A percentile compares a stretch with the other conserved stretches of the same genome.
These are phyloP conservation scores for Helarctos malayanus DNA, from an alignment of 2,797 vertebrate genomes.

Conservation along the genomic window DNA sequence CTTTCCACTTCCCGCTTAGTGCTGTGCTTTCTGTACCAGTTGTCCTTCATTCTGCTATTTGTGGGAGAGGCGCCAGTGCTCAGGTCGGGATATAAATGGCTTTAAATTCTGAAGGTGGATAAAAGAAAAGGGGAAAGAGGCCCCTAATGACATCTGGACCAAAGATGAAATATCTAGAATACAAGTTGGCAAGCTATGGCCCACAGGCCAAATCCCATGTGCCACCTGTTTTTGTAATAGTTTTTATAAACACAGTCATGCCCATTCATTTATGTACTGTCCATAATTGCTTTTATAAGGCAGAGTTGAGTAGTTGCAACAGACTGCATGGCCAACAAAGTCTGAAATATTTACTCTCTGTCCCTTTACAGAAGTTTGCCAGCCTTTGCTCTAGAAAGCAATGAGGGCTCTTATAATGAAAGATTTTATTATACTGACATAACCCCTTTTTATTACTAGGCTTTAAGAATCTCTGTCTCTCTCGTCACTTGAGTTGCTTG, in stretches of 20 bases:
- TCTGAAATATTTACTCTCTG: not conserved
- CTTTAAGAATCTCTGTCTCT: not conserved
- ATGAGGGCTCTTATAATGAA: not conserved
- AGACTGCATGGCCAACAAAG: not conserved
- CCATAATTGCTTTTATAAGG: not conserved
- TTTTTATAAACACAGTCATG: not conserved
- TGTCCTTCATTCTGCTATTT: not conserved
- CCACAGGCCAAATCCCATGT: not conserved
- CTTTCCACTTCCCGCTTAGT: not conserved
- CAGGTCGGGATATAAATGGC: not conserved
- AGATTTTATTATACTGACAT: not conserved
- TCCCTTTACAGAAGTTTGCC: not conserved
- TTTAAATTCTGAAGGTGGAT: not conserved
- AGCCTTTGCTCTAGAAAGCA: not conserved
- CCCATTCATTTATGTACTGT: not conserved
- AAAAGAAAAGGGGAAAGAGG: not conserved
- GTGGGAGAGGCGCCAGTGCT: not conserved
- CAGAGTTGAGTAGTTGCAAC: not conserved
- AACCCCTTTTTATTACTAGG: conserved; percentile 18
- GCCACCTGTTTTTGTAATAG: not conserved
- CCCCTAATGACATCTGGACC: not conserved
- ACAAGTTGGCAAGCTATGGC: not conserved
- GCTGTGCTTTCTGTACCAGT: not conserved
- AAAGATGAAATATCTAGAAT: not conserved
- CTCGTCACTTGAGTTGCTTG: not conserved